Evolutionary conservation across 2,113 vertebrate genomes (phyloP).

Genomic region (Megaleporinus macrocephalus): DNA sequence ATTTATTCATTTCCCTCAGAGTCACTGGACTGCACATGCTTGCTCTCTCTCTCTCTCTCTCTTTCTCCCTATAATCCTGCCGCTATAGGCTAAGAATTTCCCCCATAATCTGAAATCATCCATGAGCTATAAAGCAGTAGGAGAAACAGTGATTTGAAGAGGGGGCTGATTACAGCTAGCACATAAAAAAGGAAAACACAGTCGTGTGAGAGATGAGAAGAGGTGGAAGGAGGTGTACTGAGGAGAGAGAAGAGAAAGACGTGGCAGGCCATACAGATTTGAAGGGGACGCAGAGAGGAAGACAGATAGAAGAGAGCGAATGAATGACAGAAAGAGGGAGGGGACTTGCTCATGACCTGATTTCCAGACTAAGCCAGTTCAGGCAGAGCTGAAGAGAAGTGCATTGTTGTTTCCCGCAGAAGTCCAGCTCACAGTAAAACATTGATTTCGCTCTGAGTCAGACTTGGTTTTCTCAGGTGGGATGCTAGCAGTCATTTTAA

Average conservation of each 20-base stretch:
- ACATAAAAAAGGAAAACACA: background rate
- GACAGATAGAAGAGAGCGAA: conserved; percentile 31
- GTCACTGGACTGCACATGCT: conserved; percentile 16
- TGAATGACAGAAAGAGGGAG: conserved; percentile 20
- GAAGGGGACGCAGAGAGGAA: conserved; percentile 38
- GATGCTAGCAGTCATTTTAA: background rate
- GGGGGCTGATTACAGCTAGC: background rate
- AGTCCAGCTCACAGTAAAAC: background rate
- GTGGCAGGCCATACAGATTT: background rate
- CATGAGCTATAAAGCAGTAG: background rate
- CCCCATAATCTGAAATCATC: conserved; percentile 42
- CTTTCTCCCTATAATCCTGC: conserved; percentile 12
- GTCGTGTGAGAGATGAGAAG: background rate
- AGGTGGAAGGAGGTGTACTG: conserved; percentile 14
- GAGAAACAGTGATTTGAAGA: background rate
- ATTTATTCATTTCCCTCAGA: conserved; percentile 20
- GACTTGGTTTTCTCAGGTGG: background rate
- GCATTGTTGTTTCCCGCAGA: conserved; percentile 11
- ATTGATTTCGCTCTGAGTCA: background rate
- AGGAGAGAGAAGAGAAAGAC: conserved; percentile 3
- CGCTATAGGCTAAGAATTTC: conserved; percentile 8
- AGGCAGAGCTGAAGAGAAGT: conserved; percentile 52
- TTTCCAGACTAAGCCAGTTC: conserved; percentile 66
- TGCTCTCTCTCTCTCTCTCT: conserved; percentile 21
- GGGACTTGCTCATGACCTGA: conserved; percentile 65